These are phyloP conservation scores for Gallinago media DNA, from an alignment of 2,113 vertebrate species.

Conservation along the genomic window DNA sequence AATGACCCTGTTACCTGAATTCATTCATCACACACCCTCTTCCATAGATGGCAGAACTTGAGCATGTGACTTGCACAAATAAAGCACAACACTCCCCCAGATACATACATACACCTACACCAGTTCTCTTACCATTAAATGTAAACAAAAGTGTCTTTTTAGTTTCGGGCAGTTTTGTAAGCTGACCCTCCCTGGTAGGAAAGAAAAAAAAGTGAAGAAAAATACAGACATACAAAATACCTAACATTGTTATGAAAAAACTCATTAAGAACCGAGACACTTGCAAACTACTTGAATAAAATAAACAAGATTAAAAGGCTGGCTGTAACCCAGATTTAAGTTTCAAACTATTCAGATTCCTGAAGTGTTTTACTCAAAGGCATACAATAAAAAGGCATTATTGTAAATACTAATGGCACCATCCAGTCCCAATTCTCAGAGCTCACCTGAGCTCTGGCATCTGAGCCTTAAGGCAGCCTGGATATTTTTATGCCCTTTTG, in stretches of 20 bases:
- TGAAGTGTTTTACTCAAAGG: neutral
- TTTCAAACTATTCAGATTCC: neutral
- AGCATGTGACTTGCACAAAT: neutral
- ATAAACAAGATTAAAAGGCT: neutral
- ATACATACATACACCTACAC: neutral
- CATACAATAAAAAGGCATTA: neutral
- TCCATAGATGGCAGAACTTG: neutral
- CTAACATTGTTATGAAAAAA: neutral
- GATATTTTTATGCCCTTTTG: neutral
- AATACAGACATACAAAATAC: neutral
- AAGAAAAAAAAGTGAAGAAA: conserved; percentile 25
- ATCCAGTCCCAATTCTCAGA: neutral
- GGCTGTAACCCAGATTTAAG: neutral
- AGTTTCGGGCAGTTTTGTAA: conserved; percentile 97
- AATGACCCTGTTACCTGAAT: neutral
- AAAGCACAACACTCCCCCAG: neutral
- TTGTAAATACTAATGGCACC: neutral
- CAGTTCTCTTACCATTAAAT: conserved; percentile 90
- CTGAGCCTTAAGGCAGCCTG: neutral
- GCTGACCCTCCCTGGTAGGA: conserved; percentile 92
- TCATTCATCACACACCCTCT: neutral
- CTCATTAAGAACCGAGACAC: neutral
- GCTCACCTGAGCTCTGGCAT: neutral
- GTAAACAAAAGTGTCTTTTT: conserved; percentile 99
- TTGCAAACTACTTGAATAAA: neutral